A percentile compares a stretch with the other conserved stretches of the same genome.
phyloP scores from a whole-genome alignment of 1,140 invertebrate species.

The Mercenaria mercenaria region DNA sequence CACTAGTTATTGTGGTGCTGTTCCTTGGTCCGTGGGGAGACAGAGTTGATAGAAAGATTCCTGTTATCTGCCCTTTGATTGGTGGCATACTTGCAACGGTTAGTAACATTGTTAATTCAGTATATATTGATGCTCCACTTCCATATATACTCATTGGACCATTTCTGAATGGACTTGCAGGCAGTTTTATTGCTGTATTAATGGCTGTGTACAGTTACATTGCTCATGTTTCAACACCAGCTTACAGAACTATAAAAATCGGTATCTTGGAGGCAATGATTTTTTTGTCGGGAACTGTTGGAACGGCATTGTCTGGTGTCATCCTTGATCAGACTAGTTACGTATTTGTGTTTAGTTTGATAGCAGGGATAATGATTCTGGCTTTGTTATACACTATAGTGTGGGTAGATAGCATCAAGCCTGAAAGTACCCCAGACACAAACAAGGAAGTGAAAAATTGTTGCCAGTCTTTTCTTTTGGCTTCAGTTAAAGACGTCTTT shows the following conservation, averaged over 20 bases:
- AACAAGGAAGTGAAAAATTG: background rate
- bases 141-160: slow-evolving; percentile 84
- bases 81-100: slow-evolving; percentile 92
- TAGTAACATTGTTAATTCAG: slow-evolving; percentile 92
- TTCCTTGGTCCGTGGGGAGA: slow-evolving; percentile 89
- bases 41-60: slow-evolving; percentile 93
- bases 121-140: slow-evolving; percentile 82
- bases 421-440: background rate
- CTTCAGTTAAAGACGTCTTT: slow-evolving; percentile 76
- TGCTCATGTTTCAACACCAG: slow-evolving; percentile 93
- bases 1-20: slow-evolving; percentile 84
- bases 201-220: slow-evolving; percentile 97
- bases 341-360: slow-evolving; percentile 82
- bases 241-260: slow-evolving; percentile 93
- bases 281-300: slow-evolving; percentile 86
- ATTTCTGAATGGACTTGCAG: slow-evolving; percentile 88
- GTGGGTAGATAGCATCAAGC: slow-evolving; percentile 78
- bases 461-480: background rate
- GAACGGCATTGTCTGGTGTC: slow-evolving; percentile 85
- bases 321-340: slow-evolving; percentile 84
- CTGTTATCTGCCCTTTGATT: slow-evolving; percentile 93
- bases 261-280: slow-evolving; percentile 91
- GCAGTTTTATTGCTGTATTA: slow-evolving; percentile 95
- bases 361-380: slow-evolving; percentile 78
- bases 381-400: slow-evolving; percentile 85